These are phyloP conservation scores for Alaudala cheleensis DNA, from an alignment of 2,113 vertebrate genomes.

Conservation along the genomic window DNA sequence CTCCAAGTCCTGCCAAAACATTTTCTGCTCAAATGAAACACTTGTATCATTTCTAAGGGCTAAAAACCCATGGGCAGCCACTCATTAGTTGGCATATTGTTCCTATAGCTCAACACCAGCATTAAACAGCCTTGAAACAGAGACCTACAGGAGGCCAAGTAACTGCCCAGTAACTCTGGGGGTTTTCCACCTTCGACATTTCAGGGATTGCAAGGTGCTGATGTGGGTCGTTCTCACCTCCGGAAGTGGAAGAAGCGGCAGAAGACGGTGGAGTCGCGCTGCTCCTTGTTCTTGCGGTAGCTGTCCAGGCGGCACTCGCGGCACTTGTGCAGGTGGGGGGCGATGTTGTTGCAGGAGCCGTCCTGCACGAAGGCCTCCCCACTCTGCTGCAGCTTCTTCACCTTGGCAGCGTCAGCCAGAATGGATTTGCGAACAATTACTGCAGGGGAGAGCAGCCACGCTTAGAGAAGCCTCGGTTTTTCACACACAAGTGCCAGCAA, in stretches of 20 bases:
- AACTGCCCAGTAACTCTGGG: neutral
- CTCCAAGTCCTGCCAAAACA: constrained; percentile 4
- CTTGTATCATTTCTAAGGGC: neutral
- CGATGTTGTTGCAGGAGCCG: constrained; percentile 76
- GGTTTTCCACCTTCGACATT: neutral
- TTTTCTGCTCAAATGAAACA: neutral
- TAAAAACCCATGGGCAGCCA: neutral
- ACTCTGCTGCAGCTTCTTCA: constrained; percentile 78
- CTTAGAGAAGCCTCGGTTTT: neutral
- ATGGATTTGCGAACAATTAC: constrained; percentile 72
- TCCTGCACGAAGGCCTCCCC: constrained; percentile 80
- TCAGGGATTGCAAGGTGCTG: neutral
- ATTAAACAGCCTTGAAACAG: neutral
- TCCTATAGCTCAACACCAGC: neutral
- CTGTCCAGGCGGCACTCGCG: constrained; percentile 79
- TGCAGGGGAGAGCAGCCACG: neutral
- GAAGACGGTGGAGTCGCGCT: constrained; percentile 78
- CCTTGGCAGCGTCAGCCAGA: constrained; percentile 71
- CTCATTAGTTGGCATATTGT: neutral
- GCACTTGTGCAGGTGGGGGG: constrained; percentile 80
- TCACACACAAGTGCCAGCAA: neutral
- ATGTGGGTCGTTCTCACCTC: constrained; percentile 32
- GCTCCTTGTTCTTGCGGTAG: constrained; percentile 78
- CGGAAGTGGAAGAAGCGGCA: constrained; percentile 84
- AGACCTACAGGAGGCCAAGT: neutral